Evolutionary conservation across 2,888 invertebrate species (phyloP).

Genomic region (Ochropleura leucogaster): DNA sequence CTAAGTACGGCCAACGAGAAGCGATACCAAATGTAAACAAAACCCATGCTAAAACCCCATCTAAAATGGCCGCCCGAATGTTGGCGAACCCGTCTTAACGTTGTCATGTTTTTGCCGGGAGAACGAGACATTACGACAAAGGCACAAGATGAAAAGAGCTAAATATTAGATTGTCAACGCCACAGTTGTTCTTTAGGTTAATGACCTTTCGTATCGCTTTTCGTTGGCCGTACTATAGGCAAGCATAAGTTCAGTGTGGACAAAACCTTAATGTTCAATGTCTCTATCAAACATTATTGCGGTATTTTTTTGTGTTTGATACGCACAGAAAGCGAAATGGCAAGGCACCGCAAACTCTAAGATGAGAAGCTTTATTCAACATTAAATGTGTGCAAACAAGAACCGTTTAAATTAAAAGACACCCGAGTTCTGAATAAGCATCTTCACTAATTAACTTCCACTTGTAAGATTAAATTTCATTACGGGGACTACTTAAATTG

Average conservation of each 20-base stretch:
- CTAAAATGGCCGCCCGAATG: too few relatives aligned
- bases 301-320: background rate
- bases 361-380: slow-evolving; percentile 14
- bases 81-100: too few relatives aligned
- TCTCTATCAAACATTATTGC: background rate
- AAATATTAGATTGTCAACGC: too few relatives aligned
- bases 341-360: slow-evolving; percentile 9
- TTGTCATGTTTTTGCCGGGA: too few relatives aligned
- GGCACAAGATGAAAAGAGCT: too few relatives aligned
- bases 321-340: background rate
- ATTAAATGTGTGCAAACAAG: slow-evolving; percentile 22
- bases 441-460: slow-evolving; percentile 72
- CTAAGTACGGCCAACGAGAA: too few relatives aligned
- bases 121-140: too few relatives aligned
- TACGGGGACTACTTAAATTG: slow-evolving; percentile 69
- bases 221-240: too few relatives aligned
- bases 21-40: too few relatives aligned
- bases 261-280: background rate
- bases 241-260: background rate
- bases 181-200: too few relatives aligned
- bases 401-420: slow-evolving; percentile 47
- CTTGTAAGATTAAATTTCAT: slow-evolving; percentile 73
- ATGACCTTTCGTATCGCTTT: too few relatives aligned
- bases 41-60: too few relatives aligned
- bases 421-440: slow-evolving; percentile 45